Evolutionary conservation across 1,140 invertebrate species (phyloP).

Genomic region (Matsumurasca onukii): DNA sequence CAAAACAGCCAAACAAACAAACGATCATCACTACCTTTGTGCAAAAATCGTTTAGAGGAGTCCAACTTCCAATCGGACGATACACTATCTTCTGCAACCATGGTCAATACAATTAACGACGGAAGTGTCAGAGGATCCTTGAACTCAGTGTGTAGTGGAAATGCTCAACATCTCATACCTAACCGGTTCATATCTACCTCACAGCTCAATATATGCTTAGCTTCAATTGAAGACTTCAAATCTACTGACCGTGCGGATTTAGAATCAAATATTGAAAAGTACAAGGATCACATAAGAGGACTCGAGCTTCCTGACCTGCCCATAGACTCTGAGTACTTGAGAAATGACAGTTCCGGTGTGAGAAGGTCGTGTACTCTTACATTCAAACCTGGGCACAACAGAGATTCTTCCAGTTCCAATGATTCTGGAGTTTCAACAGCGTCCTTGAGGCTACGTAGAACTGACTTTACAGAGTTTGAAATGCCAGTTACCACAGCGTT

Average conservation of each 20-base stretch:
- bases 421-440: too few species aligned
- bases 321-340: not conserved
- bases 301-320: not conserved
- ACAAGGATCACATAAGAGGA: not conserved
- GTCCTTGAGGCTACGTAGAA: constrained; percentile 51
- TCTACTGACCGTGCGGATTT: not conserved
- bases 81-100: not conserved
- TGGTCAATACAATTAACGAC: not conserved
- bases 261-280: constrained; percentile 4
- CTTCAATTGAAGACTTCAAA: too few species aligned
- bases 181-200: not conserved
- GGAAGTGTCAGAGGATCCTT: not conserved
- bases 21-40: not conserved
- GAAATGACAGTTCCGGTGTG: not conserved
- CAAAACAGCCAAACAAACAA: not conserved
- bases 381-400: constrained; percentile 4
- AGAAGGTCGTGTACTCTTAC: not conserved
- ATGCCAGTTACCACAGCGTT: constrained; percentile 52
- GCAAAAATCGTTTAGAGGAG: not conserved
- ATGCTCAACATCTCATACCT: not conserved
- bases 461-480: constrained; percentile 66
- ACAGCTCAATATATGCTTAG: not conserved
- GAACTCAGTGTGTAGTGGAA: constrained; percentile 8
- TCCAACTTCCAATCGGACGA: not conserved
- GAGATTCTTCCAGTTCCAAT: not conserved